Percentiles rank a stretch among this genome's conserved stretches.
Evolutionary conservation across 2,888 invertebrate genomes (phyloP).

Genomic region (Scaptodrosophila latifasciaeformis): DNA sequence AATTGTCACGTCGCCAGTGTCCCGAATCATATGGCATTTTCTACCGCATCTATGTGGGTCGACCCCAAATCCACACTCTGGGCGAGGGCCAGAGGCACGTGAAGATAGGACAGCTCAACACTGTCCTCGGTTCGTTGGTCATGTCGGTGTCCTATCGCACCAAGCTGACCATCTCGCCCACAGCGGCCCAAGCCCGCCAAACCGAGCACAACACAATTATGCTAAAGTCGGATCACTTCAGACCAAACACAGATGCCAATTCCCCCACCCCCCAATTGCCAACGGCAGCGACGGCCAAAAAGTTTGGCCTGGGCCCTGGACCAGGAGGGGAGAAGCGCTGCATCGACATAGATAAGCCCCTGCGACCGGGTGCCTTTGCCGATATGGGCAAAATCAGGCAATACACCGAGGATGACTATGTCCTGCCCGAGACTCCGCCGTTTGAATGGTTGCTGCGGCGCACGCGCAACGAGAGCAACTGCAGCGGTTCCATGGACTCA

Average conservation of each 20-base stretch:
- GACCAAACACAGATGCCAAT: slow-evolving; percentile 64
- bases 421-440: slow-evolving; percentile 80
- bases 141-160: slow-evolving; percentile 91
- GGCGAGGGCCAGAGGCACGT: slow-evolving; percentile 88
- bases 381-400: slow-evolving; percentile 80
- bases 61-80: slow-evolving; percentile 83
- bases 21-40: slow-evolving; percentile 92
- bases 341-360: slow-evolving; percentile 82
- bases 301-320: slow-evolving; percentile 71
- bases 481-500: slow-evolving; percentile 63
- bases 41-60: slow-evolving; percentile 89
- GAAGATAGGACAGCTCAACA: slow-evolving; percentile 89
- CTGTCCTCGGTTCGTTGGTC: slow-evolving; percentile 88
- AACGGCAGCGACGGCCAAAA: slow-evolving; percentile 72
- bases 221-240: slow-evolving; percentile 94
- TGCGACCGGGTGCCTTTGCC: slow-evolving; percentile 87
- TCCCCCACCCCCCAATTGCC: slow-evolving; percentile 76
- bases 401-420: slow-evolving; percentile 77
- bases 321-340: slow-evolving; percentile 78
- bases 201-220: slow-evolving; percentile 80
- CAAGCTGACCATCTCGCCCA: slow-evolving; percentile 92
- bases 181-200: slow-evolving; percentile 75
- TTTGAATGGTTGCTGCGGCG: slow-evolving; percentile 77
- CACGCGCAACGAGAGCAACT: slow-evolving; percentile 60
- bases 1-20: slow-evolving; percentile 90